Evolutionary conservation across 2,113 vertebrate genomes (phyloP), one percentile per base, ranked within the genome.

Genomic region (Struthio camelus): DNA sequence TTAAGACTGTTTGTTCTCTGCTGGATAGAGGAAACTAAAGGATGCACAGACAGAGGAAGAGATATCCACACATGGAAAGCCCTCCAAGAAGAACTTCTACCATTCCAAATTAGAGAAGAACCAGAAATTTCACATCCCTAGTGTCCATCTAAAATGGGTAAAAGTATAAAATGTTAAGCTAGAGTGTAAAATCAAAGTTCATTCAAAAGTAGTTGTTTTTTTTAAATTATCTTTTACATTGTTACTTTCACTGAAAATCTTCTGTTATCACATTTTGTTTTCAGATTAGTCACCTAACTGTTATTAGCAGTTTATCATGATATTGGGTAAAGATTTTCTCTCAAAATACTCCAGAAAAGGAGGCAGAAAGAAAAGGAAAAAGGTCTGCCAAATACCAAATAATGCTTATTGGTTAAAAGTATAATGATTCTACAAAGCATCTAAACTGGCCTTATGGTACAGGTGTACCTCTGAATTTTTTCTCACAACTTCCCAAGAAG

Each of bases 381-480:
- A 73, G 28, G 12, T 70, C 34, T 85, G 8, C 3, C 34, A 53
- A 78, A 50, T 46, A 64, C 12, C 3, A 66, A 66, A 70, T 56
- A 10, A n/a, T 3, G n/a, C 4, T 2, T 50, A 2, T 14, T 87
- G 13, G 53, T 86, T 18, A 50, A 22, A 83, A 89, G 1, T 38
- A 2, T 5, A 84, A 13, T 13, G 10, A 17, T 62, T 89, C 36
- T 40, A 12, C 24, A 34, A 69, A 77, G 7, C 10, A 61, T 51
- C 17, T 61, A 1, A 4, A 69, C 28, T 15, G 1, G 0, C 1
- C 2, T 28, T 20, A 14, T 48, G 18, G 7, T 46, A 72, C 12
- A 12, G 42, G 14, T 27, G 14, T 25, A 10, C 4, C 17, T 4
- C 56, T 34, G 32, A 36, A 0, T 10, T 25, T 72, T 71, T 79